phyloP scores from a whole-genome alignment of 2,797 vertebrate genomes.

The Botia almorhae region DNA sequence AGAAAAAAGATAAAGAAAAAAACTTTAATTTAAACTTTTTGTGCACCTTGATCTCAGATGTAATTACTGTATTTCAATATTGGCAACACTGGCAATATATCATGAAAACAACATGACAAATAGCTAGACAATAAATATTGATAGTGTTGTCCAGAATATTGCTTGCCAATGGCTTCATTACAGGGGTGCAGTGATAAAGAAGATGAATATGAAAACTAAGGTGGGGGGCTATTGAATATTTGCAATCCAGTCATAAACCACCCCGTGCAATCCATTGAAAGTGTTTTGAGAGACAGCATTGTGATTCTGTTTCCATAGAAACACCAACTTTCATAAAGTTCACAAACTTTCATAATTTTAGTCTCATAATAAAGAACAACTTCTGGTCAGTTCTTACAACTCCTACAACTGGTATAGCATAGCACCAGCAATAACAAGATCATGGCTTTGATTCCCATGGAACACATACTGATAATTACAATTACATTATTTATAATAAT shows the following conservation, averaged over 20 bases:
- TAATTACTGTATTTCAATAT: conserved; percentile 28
- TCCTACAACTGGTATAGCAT: too few relatives aligned
- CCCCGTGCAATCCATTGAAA: not conserved
- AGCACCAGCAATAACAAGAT: too few relatives aligned
- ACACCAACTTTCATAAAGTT: not conserved
- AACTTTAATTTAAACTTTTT: not conserved
- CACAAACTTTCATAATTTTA: too few relatives aligned
- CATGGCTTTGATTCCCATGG: too few relatives aligned
- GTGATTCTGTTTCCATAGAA: not conserved
- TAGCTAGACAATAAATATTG: conserved; percentile 38
- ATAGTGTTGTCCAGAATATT: not conserved
- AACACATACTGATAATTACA: too few relatives aligned
- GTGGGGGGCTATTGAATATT: not conserved
- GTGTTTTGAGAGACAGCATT: not conserved
- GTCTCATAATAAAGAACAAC: too few relatives aligned
- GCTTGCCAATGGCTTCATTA: conserved; percentile 7
- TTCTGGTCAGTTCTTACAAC: too few relatives aligned
- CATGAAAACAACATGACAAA: conserved; percentile 24
- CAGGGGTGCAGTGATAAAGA: conserved; percentile 13
- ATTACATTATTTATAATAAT: too few relatives aligned
- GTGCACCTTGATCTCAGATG: conserved; percentile 8
- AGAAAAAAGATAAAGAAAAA: not conserved
- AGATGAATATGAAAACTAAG: conserved; percentile 7
- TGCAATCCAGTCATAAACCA: not conserved
- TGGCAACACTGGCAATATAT: conserved; percentile 14